Base-by-base conservation (phyloP, 2,113 vertebrate genomes). In the Notothenia coriiceps region DNA sequence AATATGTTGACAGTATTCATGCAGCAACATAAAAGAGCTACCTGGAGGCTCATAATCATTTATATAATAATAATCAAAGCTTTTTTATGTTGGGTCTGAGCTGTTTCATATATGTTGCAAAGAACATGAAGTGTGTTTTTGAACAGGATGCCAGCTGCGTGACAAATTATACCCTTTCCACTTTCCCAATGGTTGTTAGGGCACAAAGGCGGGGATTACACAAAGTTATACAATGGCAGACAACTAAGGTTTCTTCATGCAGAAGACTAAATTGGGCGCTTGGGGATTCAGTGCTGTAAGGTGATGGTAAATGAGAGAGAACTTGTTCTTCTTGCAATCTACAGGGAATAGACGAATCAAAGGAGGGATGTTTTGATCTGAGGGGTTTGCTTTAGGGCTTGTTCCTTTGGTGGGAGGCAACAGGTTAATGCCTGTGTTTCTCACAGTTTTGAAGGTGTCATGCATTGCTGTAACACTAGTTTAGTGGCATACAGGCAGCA, bases 151-250 rank as follows among this genome's bases (percentile, higher is more conserved):
- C 81, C 84, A 90, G 33, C 40, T 75, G 72, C 67, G 59, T 64
- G 70, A 78, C 61, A 88, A 85, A 80, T 81, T 79, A 83, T 70
- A 74, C 20, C 74, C 69, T 82, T 51, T 83, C n/a, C 49, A 68
- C 61, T 62, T 70, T 56, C 62, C 64, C 46, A 20, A 14, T 51
- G 50, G 69, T 56, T 78, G 22, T 54, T 81, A 64, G 85, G 74
- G 63, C 40, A 70, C 70, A 80, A 82, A 88, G 33, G n/a, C 56
- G 47, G 63, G 22, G 56, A 62, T 77, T 72, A 82, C 72, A 75
- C n/a, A 60, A 40, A 62, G 70, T 79, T 82, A 74, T 65, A 84
- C 69, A 88, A 81, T 69, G 56, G 25, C n/a, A 62, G 47, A 81
- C 12, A 35, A 51, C n/a, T 60, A 51, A 29, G 22, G 55, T 78